Base-by-base conservation (phyloP, 2,888 invertebrate species). In the Priocnemis perturbator region DNA sequence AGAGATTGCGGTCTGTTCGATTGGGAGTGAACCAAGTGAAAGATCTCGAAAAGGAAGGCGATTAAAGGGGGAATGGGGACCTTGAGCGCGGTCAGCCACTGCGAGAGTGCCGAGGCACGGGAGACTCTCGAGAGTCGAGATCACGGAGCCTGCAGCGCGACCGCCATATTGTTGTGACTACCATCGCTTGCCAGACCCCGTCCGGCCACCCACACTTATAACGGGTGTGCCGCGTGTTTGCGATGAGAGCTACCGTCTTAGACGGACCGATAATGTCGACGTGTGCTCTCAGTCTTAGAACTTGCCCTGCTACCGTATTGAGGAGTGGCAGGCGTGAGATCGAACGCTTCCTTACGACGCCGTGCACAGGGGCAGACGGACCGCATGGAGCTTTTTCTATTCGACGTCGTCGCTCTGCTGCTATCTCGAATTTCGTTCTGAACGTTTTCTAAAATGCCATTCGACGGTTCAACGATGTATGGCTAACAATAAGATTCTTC, bases 41-140 rank as follows among this genome's bases (percentile, higher is more conserved):
- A 83, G 83, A 85, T 86, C 85, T 85, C 81, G 85, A 82, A 84
- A 84, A 82, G 86, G 85, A 80, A 81, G 84, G 81, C 85, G 85
- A 86, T 85, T 82, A 84, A 79, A 68, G 62, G 77, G 77, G 79
- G 80, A 82, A 82, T 84, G 74, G 80, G 82, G 87, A 87, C 87
- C 87, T 87, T 87, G 87, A 87, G 86, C 83, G 85, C 87, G 87
- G 87, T 87, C 87, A 87, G 86, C 86, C 85, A 87, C 86, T 85
- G 84, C 65, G 37, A 37, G 37, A 37, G 37, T 37, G 37, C 37
- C 37, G 2, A 3, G 61, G 47, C 37, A 37, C 37, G 37, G 37
- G 37, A 55, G 48, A 37, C 52, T 59, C 64, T 45, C 53, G 59
- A 69, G 57, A 63, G 67, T 53, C 57, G 58, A 68, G 57, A 63